A percentile compares a stretch with the other conserved stretches of the same genome.
These are phyloP conservation scores for Galeopsomyia nigrocyanea DNA, from an alignment of 2,888 invertebrate genomes.

Conservation along the genomic window DNA sequence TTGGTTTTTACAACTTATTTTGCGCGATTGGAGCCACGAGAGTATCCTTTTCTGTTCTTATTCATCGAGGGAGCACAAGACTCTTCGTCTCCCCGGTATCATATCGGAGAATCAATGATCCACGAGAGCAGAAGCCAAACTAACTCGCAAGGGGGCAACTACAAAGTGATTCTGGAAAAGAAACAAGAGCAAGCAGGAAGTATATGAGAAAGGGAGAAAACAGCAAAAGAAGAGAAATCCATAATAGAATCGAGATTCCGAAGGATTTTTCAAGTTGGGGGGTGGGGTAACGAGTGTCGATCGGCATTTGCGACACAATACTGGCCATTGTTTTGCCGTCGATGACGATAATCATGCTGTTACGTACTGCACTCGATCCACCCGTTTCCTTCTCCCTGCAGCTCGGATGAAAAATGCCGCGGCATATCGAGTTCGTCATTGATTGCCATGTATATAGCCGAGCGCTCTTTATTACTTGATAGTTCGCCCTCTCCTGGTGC, in stretches of 20 bases:
- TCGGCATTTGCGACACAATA: constrained; percentile 17
- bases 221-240: background rate
- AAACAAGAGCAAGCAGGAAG: too few relatives aligned
- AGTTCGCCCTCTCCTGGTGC: background rate
- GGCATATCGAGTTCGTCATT: constrained; percentile 24
- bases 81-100: background rate
- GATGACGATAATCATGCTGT: constrained; percentile 31
- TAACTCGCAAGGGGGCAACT: too few relatives aligned
- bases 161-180: too few relatives aligned
- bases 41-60: background rate
- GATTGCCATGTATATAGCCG: constrained; percentile 27
- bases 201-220: background rate
- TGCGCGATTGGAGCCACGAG: too few relatives aligned
- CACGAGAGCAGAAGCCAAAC: constrained; percentile 11
- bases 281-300: constrained; percentile 4
- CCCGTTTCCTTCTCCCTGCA: background rate
- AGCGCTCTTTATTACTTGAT: constrained; percentile 3
- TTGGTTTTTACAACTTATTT: background rate
- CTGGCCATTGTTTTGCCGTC: constrained; percentile 31
- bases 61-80: constrained; percentile 6
- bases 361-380: constrained; percentile 20
- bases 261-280: too few relatives aligned
- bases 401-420: constrained; percentile 24
- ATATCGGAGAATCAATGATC: constrained; percentile 6
- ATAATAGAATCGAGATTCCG: background rate